Base-by-base conservation (phyloP, 2,113 vertebrate species). In the Mus spicilegus region DNA sequence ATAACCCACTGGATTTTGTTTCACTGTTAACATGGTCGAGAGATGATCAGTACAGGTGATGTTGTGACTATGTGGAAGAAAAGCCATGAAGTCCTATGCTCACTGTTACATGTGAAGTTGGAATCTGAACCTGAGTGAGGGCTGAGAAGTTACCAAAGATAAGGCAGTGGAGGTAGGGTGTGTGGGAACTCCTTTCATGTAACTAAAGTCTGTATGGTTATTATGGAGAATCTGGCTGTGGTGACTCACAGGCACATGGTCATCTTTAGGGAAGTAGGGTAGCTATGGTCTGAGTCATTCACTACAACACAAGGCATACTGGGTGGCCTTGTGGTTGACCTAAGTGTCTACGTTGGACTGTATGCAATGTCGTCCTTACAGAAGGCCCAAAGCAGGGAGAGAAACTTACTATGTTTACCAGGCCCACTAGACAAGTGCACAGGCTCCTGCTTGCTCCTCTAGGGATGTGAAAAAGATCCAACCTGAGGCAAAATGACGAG, bases 381-480 rank as follows among this genome's bases (percentile, higher is more conserved):
- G 30, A 67, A 95, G 63, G 9, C n/a, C 13, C 54, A 76, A 75
- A 61, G 75, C 36, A 78, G 39, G 56, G 5, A 58, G 2, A 19
- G 51, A 54, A 33, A 69, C 8, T 73, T 75, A 72, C 13, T 28
- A 70, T 63, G 28, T 24, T 42, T 56, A 80, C 58, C 49, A 42
- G 36, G 30, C 3, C 51, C 39, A 0, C 20, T 5, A 30, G 75
- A 5, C 36, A 2, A 58, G 2, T 3, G 0, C 12, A 20, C 20
- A 13, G 86, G 26, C 46, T n/a, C 26, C 49, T 77, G 10, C 7
- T 51, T 17, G 19, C 33, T 39, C 17, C 2, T 39, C 16, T 86
- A 63, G 67, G 65, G 3, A 73, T 42, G 8, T 19, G 33, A 46
- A 17, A 87, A 82, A 63, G 33, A 85, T 58, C 28, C 19, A 28